Evolutionary conservation across 2,113 vertebrate genomes (phyloP).

Genomic region (Agelaius tricolor): DNA sequence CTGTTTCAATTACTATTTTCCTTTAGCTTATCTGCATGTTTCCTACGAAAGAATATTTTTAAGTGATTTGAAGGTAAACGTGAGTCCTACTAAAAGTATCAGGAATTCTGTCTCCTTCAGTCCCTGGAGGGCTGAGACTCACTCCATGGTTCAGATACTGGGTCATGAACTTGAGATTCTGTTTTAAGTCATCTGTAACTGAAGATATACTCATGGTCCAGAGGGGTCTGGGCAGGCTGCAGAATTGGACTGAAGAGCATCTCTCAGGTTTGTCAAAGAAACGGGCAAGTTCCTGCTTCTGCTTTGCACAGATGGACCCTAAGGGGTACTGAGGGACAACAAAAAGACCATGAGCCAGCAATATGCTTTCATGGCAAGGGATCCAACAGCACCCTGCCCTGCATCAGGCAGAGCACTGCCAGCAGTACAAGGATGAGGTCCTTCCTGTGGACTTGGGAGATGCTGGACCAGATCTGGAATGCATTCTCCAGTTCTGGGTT

Average conservation of each 20-base stretch:
- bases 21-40: background rate
- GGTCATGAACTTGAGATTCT: background rate
- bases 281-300: background rate
- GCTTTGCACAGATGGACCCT: background rate
- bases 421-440: background rate
- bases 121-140: background rate
- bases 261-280: background rate
- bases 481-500: background rate
- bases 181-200: background rate
- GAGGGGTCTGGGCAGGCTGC: background rate
- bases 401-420: background rate
- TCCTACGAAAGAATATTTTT: background rate
- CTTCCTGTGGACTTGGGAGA: background rate
- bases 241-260: background rate
- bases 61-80: background rate
- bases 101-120: background rate
- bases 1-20: background rate
- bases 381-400: background rate
- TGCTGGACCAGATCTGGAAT: background rate
- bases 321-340: fast-evolving
- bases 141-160: background rate
- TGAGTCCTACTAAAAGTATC: background rate
- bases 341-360: background rate
- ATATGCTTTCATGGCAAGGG: background rate
- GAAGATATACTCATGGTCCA: background rate